phyloP scores from a whole-genome alignment of 2,113 vertebrate species.

The Trinectes maculatus region DNA sequence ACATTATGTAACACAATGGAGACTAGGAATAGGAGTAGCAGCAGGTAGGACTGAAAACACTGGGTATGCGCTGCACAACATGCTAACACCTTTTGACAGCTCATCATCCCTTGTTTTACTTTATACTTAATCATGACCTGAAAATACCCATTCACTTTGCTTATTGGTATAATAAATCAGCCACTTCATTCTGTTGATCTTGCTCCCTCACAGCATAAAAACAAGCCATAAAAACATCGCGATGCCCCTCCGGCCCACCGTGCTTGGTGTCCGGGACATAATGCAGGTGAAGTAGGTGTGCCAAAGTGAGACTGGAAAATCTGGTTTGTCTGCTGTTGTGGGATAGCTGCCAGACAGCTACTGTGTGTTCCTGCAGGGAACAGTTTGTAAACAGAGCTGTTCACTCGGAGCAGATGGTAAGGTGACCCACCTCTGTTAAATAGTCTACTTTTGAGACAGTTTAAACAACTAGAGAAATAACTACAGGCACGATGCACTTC shows the following conservation, averaged over 20 bases:
- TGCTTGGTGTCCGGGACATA: slow-evolving; percentile 43
- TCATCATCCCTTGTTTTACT: neutral
- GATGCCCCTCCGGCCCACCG: slow-evolving; percentile 9
- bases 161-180: neutral
- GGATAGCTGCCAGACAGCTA: neutral
- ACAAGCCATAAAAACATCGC: neutral
- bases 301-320: slow-evolving; percentile 56
- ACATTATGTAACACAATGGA: too few species aligned
- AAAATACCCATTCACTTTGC: neutral
- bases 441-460: neutral
- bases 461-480: too few species aligned
- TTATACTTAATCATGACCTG: neutral
- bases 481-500: too few species aligned
- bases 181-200: neutral
- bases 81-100: neutral
- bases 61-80: slow-evolving; percentile 4
- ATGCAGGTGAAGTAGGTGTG: slow-evolving; percentile 50
- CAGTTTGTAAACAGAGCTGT: slow-evolving; percentile 33
- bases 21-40: too few species aligned
- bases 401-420: neutral
- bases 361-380: neutral
- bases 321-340: slow-evolving; percentile 55
- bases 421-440: neutral
- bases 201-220: neutral
- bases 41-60: neutral